Conservation (phyloP, 2,113 vertebrate species). For the Seriola quinqueradiata region DNA sequence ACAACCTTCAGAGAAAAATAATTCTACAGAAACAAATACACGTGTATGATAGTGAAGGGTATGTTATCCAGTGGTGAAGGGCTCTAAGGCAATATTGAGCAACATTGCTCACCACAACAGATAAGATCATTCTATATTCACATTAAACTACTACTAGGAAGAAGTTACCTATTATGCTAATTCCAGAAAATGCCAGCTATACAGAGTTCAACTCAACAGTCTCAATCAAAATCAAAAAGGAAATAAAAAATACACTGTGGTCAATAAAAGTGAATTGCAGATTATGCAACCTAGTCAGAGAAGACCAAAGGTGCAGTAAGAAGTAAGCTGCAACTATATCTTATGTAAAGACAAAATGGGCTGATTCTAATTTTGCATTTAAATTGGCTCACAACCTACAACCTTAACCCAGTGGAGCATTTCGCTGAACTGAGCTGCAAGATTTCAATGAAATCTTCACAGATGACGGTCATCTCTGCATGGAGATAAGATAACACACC, state of each 20-base stretch:
- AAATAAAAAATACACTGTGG: background rate
- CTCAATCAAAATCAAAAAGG: background rate
- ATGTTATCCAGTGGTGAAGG: background rate
- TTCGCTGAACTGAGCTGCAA: background rate
- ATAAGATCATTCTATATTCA: conserved; percentile 1
- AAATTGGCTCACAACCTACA: no score
- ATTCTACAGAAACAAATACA: background rate
- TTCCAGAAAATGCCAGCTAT: no score
- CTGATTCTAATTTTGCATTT: no score
- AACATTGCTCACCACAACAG: background rate
- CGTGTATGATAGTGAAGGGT: background rate
- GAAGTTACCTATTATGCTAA: no score
- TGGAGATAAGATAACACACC: conserved; percentile 45
- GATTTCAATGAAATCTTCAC: background rate
- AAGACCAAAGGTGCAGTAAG: background rate
- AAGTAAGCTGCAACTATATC: background rate
- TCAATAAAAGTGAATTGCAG: background rate
- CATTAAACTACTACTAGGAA: background rate
- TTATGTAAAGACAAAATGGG: background rate
- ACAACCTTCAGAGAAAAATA: background rate
- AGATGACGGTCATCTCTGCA: background rate
- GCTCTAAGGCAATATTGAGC: background rate
- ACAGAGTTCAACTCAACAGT: background rate
- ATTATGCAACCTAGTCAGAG: background rate
- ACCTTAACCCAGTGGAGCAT: no score